Evolutionary conservation across 2,797 vertebrate species (phyloP), one percentile per base, ranked within the genome.

Genomic region (Molossus alvarezi): DNA sequence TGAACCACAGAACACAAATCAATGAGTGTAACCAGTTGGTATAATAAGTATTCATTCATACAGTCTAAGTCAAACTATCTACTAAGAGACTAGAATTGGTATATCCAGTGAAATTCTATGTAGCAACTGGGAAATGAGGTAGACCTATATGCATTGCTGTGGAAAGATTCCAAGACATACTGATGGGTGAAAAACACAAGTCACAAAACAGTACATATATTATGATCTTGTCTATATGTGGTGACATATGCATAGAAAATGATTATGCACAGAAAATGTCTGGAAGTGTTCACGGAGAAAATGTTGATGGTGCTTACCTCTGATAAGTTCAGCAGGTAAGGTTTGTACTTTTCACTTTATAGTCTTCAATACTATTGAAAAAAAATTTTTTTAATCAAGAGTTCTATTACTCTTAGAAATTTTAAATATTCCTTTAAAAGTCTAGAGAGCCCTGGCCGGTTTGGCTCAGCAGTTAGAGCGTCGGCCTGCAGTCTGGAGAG

Each of bases 311-410:
- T 60, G 25, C 80, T 64, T 41, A 84, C 14, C 33, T 53, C 60
- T 33, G 29, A 21, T 57, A 83, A 82, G 62, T 82, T 90, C 25
- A 90, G 62, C 27, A 85, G 41, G 51, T 57, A 71, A 67, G 33
- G n/a, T 41, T 84, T 94, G 72, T 67, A 91, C 58, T 87, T 95
- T 92, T 94, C 37, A 82, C 33, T 71, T 95, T 91, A 58, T 82
- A 88, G 20, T 21, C 14, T 88, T 48, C 48, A 21, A 75, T 6
- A 45, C 12, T 55, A 88, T 58, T 71, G 20, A 27, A 85, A 75
- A 65, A 1, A 45, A 45, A n/a, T 41, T 45, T 45, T 45, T 45
- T 45, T 45, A 45, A 45, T 45, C 41, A 45, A 45, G 41, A 45
- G 41, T 45, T 45, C 3, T 45, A 45, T 45, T 45, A 45, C 41